Percentiles rank a stretch among this genome's conserved stretches.
These are phyloP conservation scores for Eilema depressum DNA, from an alignment of 2,888 invertebrate genomes.

Conservation along the genomic window DNA sequence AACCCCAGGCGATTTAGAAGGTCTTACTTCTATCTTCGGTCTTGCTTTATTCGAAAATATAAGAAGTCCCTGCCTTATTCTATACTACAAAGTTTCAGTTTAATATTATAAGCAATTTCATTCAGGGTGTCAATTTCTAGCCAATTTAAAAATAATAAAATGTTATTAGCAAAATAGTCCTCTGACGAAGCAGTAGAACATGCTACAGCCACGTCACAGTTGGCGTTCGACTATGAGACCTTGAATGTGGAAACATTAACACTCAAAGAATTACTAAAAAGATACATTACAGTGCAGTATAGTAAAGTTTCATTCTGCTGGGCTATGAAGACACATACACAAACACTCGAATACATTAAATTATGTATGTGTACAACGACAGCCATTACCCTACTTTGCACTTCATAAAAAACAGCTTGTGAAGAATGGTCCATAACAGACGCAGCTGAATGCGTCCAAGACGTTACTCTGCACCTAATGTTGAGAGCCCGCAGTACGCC, in stretches of 20 bases:
- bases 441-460: background rate
- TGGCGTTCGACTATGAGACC: too few relatives aligned
- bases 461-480: background rate
- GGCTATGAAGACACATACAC: background rate
- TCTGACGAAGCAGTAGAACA: background rate
- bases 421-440: background rate
- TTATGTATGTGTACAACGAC: background rate
- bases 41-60: background rate
- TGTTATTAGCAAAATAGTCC: background rate
- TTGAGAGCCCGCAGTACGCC: background rate
- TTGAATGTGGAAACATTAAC: background rate
- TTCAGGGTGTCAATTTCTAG: background rate
- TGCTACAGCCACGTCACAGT: background rate
- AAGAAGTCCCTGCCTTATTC: background rate
- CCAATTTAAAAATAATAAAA: background rate
- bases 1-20: background rate
- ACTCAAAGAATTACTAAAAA: too few relatives aligned
- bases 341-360: background rate
- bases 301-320: background rate
- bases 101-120: background rate
- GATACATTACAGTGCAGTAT: background rate
- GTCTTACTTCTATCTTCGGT: background rate
- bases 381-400: background rate
- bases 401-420: background rate
- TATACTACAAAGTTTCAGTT: background rate